Conservation (phyloP, 2,888 invertebrate genomes). For the Oeneis ivallda region DNA sequence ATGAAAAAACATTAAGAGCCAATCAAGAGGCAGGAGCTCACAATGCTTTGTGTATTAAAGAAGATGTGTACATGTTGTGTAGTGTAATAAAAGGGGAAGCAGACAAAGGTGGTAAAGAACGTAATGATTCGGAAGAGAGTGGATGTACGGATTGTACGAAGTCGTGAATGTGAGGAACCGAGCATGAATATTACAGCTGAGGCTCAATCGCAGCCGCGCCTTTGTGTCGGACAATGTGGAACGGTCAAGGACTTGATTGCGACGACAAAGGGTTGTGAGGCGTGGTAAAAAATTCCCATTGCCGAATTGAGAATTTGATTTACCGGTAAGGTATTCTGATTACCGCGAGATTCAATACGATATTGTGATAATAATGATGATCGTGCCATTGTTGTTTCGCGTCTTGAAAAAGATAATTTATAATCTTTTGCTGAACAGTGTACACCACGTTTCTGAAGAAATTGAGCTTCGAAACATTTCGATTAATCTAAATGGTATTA, state of each 20-base stretch:
- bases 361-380: constrained; percentile 9
- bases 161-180: constrained; percentile 73
- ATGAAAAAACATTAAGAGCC: constrained; percentile 70
- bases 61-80: constrained; percentile 67
- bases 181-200: constrained; percentile 77
- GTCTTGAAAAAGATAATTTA: background rate
- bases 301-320: constrained; percentile 35
- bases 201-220: constrained; percentile 72
- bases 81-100: constrained; percentile 65
- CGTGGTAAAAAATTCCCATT: constrained; percentile 39
- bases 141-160: constrained; percentile 59
- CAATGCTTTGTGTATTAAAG: constrained; percentile 53
- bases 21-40: constrained; percentile 65
- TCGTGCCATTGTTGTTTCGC: background rate
- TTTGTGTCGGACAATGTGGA: constrained; percentile 68
- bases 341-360: constrained; percentile 5
- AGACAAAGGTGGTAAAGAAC: constrained; percentile 71
- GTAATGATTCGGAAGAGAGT: constrained; percentile 80
- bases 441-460: background rate
- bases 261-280: constrained; percentile 67
- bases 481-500: background rate
- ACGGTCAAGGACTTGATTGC: constrained; percentile 77
- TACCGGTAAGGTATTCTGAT: constrained; percentile 23
- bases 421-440: background rate
- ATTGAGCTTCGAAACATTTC: background rate